These are phyloP conservation scores for Pantelozetes paolii DNA, from an alignment of 2,888 invertebrate genomes.

Conservation along the genomic window DNA sequence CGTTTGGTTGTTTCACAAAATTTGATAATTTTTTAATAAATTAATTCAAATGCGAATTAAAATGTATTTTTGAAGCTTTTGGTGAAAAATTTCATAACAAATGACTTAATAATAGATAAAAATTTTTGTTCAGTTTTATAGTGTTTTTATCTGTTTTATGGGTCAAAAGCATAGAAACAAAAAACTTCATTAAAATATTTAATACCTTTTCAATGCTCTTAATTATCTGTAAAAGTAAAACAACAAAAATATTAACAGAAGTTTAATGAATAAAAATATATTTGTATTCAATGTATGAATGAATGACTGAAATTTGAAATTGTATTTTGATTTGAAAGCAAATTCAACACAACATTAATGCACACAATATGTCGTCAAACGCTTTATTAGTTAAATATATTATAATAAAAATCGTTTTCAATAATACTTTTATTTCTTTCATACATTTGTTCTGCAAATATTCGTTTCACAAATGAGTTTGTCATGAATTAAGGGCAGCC, in stretches of 20 bases:
- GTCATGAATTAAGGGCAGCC: neutral
- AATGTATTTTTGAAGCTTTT: neutral
- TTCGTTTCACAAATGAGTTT: conserved; percentile 6
- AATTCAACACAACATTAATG: neutral
- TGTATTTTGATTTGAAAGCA: neutral
- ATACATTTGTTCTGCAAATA: conserved; percentile 31
- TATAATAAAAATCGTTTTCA: neutral
- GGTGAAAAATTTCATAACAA: neutral
- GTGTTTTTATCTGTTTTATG: neutral
- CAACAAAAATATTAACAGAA: neutral
- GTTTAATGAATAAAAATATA: neutral
- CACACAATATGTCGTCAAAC: conserved; percentile 20
- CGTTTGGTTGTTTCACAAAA: neutral
- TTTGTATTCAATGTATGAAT: too few species aligned
- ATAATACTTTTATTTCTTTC: neutral
- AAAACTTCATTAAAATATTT: neutral
- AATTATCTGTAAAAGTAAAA: neutral
- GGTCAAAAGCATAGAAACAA: neutral
- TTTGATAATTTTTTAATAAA: neutral
- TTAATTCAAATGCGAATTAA: neutral
- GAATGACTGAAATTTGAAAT: neutral
- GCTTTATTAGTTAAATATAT: conserved; percentile 4
- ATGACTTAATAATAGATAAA: neutral
- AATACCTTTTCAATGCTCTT: neutral
- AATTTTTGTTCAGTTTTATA: neutral